Percentiles rank a stretch among this genome's conserved stretches.
Conservation (phyloP, 2,113 vertebrate genomes). For the Ctenomys sociabilis region DNA sequence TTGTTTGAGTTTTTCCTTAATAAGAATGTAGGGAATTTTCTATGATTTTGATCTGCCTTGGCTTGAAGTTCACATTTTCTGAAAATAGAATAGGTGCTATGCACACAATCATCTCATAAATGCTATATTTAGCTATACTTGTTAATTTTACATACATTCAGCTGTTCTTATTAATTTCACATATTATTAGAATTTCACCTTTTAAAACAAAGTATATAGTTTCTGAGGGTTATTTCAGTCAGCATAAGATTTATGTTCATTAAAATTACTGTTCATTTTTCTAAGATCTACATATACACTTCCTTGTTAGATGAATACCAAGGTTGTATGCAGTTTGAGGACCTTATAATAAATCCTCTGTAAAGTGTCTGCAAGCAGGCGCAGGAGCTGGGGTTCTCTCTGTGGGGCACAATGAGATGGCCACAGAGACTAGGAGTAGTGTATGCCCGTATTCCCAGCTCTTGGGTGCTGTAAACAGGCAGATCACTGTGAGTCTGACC, state of each 20-base stretch:
- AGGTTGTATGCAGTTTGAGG: neutral
- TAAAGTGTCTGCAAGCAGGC: too few species aligned
- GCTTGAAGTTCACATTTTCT: too few species aligned
- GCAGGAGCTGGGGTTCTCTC: too few species aligned
- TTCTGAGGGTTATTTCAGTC: neutral
- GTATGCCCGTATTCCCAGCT: too few species aligned
- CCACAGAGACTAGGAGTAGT: too few species aligned
- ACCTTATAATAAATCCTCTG: neutral
- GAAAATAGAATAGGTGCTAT: neutral
- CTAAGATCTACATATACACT: neutral
- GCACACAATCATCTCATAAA: neutral
- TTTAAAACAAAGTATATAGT: neutral
- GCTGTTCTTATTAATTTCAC: neutral
- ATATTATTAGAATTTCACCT: neutral
- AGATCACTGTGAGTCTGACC: too few species aligned
- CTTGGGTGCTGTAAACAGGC: too few species aligned
- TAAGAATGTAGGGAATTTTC: too few species aligned
- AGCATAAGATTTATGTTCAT: neutral
- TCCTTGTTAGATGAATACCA: neutral
- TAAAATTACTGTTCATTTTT: neutral
- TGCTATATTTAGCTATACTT: neutral
- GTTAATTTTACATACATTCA: neutral
- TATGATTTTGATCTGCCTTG: too few species aligned
- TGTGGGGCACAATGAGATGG: too few species aligned
- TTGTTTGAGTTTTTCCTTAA: too few species aligned